A percentile compares a stretch with the other conserved stretches of the same genome.
Conservation (phyloP, 2,888 invertebrate genomes). For the Drosophila parthenogenetica region DNA sequence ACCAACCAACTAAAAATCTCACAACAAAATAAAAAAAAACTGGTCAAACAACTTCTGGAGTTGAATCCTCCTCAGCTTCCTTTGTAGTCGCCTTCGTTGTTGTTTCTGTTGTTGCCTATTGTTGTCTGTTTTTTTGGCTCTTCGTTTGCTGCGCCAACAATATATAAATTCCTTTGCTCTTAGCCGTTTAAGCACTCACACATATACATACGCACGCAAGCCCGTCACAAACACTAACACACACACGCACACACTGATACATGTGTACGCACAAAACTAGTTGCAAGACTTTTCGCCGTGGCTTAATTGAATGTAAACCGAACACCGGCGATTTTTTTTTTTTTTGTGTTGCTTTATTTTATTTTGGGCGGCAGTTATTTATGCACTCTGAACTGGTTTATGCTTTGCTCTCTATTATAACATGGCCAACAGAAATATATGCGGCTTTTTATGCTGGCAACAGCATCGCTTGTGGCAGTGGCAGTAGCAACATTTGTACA, state of each 20-base stretch:
- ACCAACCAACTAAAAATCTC: slow-evolving; percentile 8
- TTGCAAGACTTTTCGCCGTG: slow-evolving; percentile 39
- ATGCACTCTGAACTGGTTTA: slow-evolving; percentile 65
- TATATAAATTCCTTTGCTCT: slow-evolving; percentile 63
- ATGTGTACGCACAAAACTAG: slow-evolving; percentile 59
- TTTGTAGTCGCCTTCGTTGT: slow-evolving; percentile 14
- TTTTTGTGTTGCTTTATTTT: background rate
- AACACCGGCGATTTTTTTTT: slow-evolving; percentile 47
- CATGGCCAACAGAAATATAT: slow-evolving; percentile 15
- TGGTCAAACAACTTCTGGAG: slow-evolving; percentile 79
- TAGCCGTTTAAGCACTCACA: slow-evolving; percentile 42
- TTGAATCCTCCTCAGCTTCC: slow-evolving; percentile 61
- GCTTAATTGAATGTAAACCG: slow-evolving; percentile 64
- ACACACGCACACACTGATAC: slow-evolving; percentile 26
- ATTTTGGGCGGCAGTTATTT: slow-evolving; percentile 51
- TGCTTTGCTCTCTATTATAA: slow-evolving; percentile 35
- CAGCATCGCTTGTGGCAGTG: slow-evolving; percentile 14
- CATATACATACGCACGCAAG: slow-evolving; percentile 29
- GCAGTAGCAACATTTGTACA: slow-evolving; percentile 40
- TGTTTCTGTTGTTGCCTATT: slow-evolving; percentile 56
- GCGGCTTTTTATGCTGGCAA: slow-evolving; percentile 22
- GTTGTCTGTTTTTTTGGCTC: slow-evolving; percentile 64
- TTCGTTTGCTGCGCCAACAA: slow-evolving; percentile 44
- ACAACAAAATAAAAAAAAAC: slow-evolving; percentile 50
- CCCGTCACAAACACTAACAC: slow-evolving; percentile 20